Base-by-base conservation (phyloP, 2,888 invertebrate species). In the Erebia epiphron region DNA sequence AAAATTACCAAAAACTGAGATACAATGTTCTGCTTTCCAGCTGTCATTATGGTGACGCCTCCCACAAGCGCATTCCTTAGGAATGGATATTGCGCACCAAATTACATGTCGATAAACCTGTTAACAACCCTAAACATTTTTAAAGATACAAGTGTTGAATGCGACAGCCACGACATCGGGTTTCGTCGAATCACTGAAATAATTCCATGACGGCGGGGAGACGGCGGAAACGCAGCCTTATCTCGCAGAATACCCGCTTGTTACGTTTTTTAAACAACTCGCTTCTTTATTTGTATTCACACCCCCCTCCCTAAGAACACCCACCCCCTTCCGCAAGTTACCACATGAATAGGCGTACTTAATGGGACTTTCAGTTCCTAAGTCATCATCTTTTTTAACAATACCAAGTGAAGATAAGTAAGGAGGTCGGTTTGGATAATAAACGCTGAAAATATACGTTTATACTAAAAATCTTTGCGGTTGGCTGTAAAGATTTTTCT, bases 361-460 rank as follows among this genome's bases (percentile, higher is more conserved):
- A 93, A 93, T 92, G 90, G 91, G 87, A 89, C 89, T 92, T 90
- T 88, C 92, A 93, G 92, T 93, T 92, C 86, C 90, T 93, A 93
- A 93, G 92, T 93, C 93, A 93, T 91, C 91, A 90, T 87, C 87
- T 86, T 91, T 91, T 84, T 91, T 92, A 88, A 91, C 89, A 91
- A 93, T 91, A 89, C 80, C 80, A 80, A 77, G 81, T 79, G 85
- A 68, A 79, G 82, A 91, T 91, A 91, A 91, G 91, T 91, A 87
- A 89, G 85, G 83, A 88, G 67, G 88, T 88, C 86, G 87, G 79
- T 77, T 68, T 62, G 91, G 92, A 92, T 93, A 92, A 92, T 92
- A 93, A 92, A 93, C 90, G 84, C 81, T 81, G 85, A 82, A 88
- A 91, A 91, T 89, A 86, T 88, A 83, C 83, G 86, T 82, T 82